A percentile compares a stretch with the other conserved stretches of the same genome.
These are phyloP conservation scores for Chaetodon trifasciatus DNA, from an alignment of 2,797 vertebrate genomes.

Conservation along the genomic window DNA sequence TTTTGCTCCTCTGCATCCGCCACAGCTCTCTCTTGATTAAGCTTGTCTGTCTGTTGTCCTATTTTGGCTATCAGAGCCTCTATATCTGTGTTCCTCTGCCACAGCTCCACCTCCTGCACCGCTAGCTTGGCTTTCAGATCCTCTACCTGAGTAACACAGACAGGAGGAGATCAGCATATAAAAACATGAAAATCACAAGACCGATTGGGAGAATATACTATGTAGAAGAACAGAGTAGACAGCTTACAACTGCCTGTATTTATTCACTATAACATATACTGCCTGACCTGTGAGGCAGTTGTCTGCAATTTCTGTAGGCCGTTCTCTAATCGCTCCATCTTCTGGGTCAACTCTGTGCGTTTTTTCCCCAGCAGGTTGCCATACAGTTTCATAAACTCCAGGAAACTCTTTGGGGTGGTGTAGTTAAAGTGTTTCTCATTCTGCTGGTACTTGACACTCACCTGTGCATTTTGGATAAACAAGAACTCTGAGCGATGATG, in stretches of 20 bases:
- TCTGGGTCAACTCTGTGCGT: constrained; percentile 82
- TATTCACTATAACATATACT: not conserved
- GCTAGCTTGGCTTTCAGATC: constrained; percentile 91
- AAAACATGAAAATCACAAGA: not conserved
- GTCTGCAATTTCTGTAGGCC: constrained; percentile 84
- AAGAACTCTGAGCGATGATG: not conserved
- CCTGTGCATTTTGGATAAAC: constrained; percentile 50
- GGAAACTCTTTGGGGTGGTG: constrained; percentile 90
- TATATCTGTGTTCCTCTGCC: constrained; percentile 89
- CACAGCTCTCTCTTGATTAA: constrained; percentile 81
- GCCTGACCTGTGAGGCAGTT: constrained; percentile 74
- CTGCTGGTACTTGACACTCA: constrained; percentile 89
- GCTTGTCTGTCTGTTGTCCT: constrained; percentile 84
- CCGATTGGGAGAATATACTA: not conserved
- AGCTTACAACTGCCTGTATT: too few species aligned
- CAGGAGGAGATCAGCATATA: not conserved
- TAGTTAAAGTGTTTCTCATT: constrained; percentile 90
- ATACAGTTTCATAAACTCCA: constrained; percentile 89
- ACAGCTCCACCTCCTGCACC: constrained; percentile 90
- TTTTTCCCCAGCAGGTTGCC: constrained; percentile 83
- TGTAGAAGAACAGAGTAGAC: not conserved
- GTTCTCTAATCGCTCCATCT: constrained; percentile 87
- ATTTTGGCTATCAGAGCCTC: constrained; percentile 86
- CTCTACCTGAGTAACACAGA: constrained; percentile 84
- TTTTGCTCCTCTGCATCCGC: constrained; percentile 82